Conservation (phyloP, 1,140 invertebrate genomes). For the Atta texana region DNA sequence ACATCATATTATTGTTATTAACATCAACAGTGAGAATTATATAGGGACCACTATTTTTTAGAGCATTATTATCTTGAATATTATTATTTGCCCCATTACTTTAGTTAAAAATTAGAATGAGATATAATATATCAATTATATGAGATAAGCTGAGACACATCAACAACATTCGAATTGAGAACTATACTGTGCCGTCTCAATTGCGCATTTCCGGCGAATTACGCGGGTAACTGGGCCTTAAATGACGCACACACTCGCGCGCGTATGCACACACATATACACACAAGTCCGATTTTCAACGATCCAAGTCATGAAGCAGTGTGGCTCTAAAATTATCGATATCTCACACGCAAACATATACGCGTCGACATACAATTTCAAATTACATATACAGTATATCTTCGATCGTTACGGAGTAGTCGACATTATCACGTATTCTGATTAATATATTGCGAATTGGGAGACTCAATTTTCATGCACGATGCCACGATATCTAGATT, state of each 20-base stretch:
- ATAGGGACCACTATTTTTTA: no score
- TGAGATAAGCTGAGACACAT: not conserved
- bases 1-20: no score
- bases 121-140: not conserved
- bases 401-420: no score
- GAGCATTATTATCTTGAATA: not conserved
- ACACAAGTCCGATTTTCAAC: not conserved
- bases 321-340: slow-evolving; percentile 29
- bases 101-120: not conserved
- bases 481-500: slow-evolving; percentile 30
- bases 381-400: no score
- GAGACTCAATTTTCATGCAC: slow-evolving; percentile 42
- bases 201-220: not conserved
- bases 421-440: slow-evolving; percentile 46
- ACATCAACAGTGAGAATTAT: no score
- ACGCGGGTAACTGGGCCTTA: not conserved
- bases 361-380: not conserved
- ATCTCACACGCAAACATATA: slow-evolving; percentile 17
- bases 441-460: slow-evolving; percentile 37
- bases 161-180: not conserved
- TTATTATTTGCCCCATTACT: not conserved
- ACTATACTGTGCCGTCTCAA: not conserved
- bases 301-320: not conserved
- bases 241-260: not conserved
- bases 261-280: not conserved